Conservation (phyloP, 2,113 vertebrate species). For the Centropus unirufus region DNA sequence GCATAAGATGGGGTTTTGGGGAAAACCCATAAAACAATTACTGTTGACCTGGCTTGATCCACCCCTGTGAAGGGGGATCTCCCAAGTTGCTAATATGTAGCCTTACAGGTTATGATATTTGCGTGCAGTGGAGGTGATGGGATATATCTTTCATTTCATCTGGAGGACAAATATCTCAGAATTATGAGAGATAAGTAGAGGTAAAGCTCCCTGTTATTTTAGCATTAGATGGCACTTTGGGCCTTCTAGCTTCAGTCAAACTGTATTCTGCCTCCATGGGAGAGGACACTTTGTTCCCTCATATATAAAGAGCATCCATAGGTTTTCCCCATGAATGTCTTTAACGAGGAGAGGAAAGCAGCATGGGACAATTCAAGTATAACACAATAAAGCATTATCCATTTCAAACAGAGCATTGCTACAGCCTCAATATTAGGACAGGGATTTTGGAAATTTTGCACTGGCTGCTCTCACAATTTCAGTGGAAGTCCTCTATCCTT, state of each 20-base stretch:
- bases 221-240: constrained; percentile 50
- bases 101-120: neutral
- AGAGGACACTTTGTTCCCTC: constrained; percentile 41
- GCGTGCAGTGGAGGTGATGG: neutral
- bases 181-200: constrained; percentile 36
- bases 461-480: neutral
- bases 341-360: constrained; percentile 29
- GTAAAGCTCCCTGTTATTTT: constrained; percentile 64
- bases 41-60: neutral
- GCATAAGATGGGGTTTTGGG: neutral
- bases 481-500: neutral
- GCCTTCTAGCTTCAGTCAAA: constrained; percentile 23
- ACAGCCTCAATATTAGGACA: neutral
- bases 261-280: constrained; percentile 35
- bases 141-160: constrained; percentile 43
- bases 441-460: neutral
- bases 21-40: neutral
- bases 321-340: neutral
- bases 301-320: constrained; percentile 29
- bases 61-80: neutral
- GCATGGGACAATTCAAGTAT: constrained; percentile 12
- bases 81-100: neutral
- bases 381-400: constrained; percentile 44
- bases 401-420: neutral
- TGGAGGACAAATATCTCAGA: constrained; percentile 39